Percentiles rank a stretch among this genome's conserved stretches.
Evolutionary conservation across 2,113 vertebrate species (phyloP).

Genomic region (Gavialis gangeticus): DNA sequence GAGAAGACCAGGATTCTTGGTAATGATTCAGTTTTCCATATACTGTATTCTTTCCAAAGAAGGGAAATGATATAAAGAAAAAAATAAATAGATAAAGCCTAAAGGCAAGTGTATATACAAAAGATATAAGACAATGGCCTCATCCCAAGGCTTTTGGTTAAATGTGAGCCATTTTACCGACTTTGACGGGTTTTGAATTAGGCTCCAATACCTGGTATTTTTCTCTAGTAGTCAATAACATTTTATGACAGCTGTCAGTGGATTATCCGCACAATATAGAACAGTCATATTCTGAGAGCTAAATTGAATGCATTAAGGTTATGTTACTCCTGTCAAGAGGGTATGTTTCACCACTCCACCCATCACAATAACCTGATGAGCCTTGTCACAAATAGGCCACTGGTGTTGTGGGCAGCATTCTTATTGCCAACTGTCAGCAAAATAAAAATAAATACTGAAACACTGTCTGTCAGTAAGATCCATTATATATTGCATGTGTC

Average conservation of each 20-base stretch:
- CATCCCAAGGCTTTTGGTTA: background rate
- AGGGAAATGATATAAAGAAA: background rate
- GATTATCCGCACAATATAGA: background rate
- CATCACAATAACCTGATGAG: background rate
- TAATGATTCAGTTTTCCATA: too few species aligned
- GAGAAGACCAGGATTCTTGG: too few species aligned
- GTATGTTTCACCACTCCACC: background rate
- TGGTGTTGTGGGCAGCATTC: background rate
- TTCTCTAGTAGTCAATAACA: background rate
- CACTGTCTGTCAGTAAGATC: background rate
- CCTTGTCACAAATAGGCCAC: background rate
- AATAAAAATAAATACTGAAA: background rate
- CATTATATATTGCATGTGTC: background rate
- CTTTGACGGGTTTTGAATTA: background rate
- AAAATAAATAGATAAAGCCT: background rate
- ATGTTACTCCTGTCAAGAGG: background rate
- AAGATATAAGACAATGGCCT: background rate
- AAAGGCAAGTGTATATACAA: background rate
- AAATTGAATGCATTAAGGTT: background rate
- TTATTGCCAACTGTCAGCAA: background rate
- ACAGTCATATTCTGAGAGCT: slow-evolving; percentile 14
- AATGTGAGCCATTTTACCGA: background rate
- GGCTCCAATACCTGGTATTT: background rate
- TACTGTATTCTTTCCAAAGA: background rate
- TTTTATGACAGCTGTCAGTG: background rate